Evolutionary conservation across 2,797 vertebrate species (phyloP), one percentile per base, ranked within the genome.

Genomic region (Poeciliopsis presidionis): DNA sequence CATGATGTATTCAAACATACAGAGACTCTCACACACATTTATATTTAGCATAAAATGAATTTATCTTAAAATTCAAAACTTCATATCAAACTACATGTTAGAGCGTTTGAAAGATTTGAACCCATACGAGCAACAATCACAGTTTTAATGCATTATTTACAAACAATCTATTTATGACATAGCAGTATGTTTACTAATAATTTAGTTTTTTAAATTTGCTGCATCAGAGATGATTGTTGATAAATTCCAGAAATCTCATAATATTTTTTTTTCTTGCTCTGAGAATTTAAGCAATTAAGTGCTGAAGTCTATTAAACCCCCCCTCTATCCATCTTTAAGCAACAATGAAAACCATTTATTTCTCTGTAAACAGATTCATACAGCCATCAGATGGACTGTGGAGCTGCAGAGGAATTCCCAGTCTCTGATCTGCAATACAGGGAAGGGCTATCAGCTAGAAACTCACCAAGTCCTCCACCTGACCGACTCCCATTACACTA

Each of bases 311-410:
- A 87, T 82, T 85, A 81, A 87, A n/a, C n/a, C 85, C 72, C 86
- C 76, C 70, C 80, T 78, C 80, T 83, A 87, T 92, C 90, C 88
- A 85, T 88, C 84, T 85, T 85, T 76, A 87, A 83, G 75, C 78
- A 86, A 93, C 91, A 94, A 94, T 91, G 89, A 89, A 82, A 82
- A 47, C 81, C 84, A 86, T 94, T 95, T 87, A 91, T 86, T 89
- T 88, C 71, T 59, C 83, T 82, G 80, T 94, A 93, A 93, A 93
- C 91, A 53, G 74, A 92, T 90, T 93, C 87, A 84, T 88, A 83
- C 79, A 39, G 78, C 76, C 74, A 65, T 80, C 84, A 88, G 90
- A 85, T 84, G 88, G 91, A 94, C 92, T 91, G 86, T 92, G 84
- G 72, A 87, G 89, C 87, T 77, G 20, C 72, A 78, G 5, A 69